Evolutionary conservation across 1,140 invertebrate species (phyloP), one percentile per base, ranked within the genome.

Genomic region (Megalopta genalis): DNA sequence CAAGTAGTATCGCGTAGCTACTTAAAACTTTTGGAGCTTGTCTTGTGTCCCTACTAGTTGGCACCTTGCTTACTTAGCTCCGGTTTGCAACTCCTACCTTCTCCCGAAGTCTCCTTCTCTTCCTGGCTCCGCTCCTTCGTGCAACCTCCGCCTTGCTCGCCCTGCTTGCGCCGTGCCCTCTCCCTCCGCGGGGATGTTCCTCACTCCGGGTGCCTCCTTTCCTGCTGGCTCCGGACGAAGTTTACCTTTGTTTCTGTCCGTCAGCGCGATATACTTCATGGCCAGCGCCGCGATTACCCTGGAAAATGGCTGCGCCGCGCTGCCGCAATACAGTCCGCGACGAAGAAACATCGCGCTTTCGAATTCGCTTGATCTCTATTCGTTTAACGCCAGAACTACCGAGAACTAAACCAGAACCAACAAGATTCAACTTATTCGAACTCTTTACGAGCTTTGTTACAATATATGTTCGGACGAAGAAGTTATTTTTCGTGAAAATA

Each of bases 11-110:
- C 85, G 89, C 87, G 83, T 81, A 91, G 88, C 90, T 91, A 90
- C 89, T 91, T 91, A 90, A 90, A 90, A 91, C 87, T 91, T 91
- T 87, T 87, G 84, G 77, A 90, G 89, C 90, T 91, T 88, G 90
- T 90, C 88, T 90, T 87, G 89, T 86, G 89, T 88, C 88, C 85
- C 80, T 85, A 80, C 85, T 86, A 86, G 83, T 85, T 85, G 85
- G 83, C 77, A 86, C 80, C 85, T 86, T 85, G 85, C 85, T 86
- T 86, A 85, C 85, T 86, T 83, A 86, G 85, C 85, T 83, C 84
- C 49, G 77, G 76, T 86, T 73, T 76, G 73, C 81, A 75, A 84
- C 81, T 85, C 74, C 81, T 76, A 77, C 71, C 82, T 8, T 70
- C 57, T 62, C 25, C 77, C 42, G 16, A 76, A 39, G 62, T 63